Evolutionary conservation across 2,797 vertebrate genomes (phyloP), one percentile per base, ranked within the genome.

Genomic region (Thalassophryne amazonica): DNA sequence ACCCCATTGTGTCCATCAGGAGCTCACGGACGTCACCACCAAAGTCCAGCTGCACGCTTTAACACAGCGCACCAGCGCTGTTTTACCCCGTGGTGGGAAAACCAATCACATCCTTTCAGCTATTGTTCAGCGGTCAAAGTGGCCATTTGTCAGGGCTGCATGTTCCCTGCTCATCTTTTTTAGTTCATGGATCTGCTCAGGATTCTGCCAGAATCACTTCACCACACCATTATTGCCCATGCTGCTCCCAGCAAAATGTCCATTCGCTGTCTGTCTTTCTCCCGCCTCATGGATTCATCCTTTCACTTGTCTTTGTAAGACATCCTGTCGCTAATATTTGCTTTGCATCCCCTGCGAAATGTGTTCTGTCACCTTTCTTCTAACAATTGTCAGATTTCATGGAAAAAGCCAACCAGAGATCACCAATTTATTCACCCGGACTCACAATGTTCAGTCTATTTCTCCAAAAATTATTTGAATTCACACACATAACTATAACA

Each of bases 71-170:
- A 45, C 42, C 43, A 54, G 68, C 65, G 29, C 53, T 34, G 23
- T 63, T 74, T 66, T 42, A 57, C 35, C 46, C 45, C 21, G 11
- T 52, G 24, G 42, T 41, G 51, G 27, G 48, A 51, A 76, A 83
- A 69, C 40, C 48, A 72, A 64, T 76, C 61, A 61, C 51, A 45
- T 59, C 53, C 10, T 25, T 3, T 25, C 45, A 37, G 54, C 56
- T 42, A 54, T 52, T 51, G 61, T 61, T 67, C 70, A 43, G 33
- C 53, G 32, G 42, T 58, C 43, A 60, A 33, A 51, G 31, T 43
- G 6, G 0, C 34, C 59, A 24, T 64, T 48, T 69, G 48, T 35
- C 50, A 37, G 17, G 6, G 30, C 32, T 31, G 32, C 41, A 28
- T 14, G 11, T 34, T 4, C 35, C 20, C 20, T n/a, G 32, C 40